Evolutionary conservation across 2,113 vertebrate species (phyloP), one percentile per base, ranked within the genome.

Genomic region (Rana temporaria): DNA sequence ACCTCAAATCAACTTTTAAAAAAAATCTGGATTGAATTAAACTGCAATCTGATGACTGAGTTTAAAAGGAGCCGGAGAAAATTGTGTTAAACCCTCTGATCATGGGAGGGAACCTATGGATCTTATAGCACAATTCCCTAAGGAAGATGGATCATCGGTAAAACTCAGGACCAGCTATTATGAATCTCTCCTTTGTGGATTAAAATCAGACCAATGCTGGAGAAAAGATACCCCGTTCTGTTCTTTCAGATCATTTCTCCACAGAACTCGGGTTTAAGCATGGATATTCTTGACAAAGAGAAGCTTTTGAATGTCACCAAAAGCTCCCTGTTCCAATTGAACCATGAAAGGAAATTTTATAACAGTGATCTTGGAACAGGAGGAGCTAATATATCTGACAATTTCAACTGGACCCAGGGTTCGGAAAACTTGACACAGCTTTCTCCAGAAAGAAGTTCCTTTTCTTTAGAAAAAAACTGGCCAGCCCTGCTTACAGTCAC

Each of bases 391-490:
- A 30, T 75, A 71, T 92, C 93, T 0, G 87, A 92, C 65, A 85
- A 88, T n/a, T 89, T 90, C 55, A 95, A 94, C 86, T 86, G 92
- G 89, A 95, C 93, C n/a, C 67, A 85, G 71, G 87, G 85, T 65
- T 85, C 89, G 0, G 92, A 90, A 87, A 93, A 92, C 52, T 81
- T 88, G 71, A 93, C 90, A 55, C 93, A 93, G 76, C 81, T 93
- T 70, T 91, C 91, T 0, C 91, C 90, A 62, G 89, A 89, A 82
- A 87, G 86, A 66, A 92, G 86, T 26, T 85, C 60, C 72, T 91
- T 90, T 12, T 81, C 88, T 18, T 64, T 88, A 0, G 91, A 93
- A 85, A 99, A 97, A 90, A 96, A 98, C 91, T 98, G 97, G 97
- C 92, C 95, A 0, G 96, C 97, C 48, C 84, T 99, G 85, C 87